Percentiles rank a stretch among this genome's conserved stretches.
These are phyloP conservation scores for Ictidomys tridecemlineatus DNA, from an alignment of 2,113 vertebrate species.

Conservation along the genomic window DNA sequence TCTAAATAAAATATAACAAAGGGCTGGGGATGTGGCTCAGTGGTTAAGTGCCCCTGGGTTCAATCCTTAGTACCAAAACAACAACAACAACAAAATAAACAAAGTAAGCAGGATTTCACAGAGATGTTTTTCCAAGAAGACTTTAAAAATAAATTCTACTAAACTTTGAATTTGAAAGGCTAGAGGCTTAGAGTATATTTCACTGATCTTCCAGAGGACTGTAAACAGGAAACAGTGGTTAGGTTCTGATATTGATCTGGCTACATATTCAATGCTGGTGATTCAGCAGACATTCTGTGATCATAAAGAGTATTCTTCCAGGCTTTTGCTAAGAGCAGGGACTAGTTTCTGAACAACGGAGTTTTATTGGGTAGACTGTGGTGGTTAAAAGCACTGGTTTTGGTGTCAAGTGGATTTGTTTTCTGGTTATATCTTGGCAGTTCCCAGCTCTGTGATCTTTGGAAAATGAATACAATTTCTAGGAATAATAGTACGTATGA, in stretches of 20 bases:
- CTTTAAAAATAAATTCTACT: constrained; percentile 53
- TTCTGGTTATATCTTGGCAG: neutral
- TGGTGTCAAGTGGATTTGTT: neutral
- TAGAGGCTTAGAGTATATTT: neutral
- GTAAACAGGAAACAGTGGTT: neutral
- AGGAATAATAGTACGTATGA: neutral
- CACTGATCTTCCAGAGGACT: neutral
- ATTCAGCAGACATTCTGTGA: neutral
- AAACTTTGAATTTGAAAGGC: constrained; percentile 53
- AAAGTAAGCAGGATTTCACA: neutral
- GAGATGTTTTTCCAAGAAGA: constrained; percentile 25
- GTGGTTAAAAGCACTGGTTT: neutral
- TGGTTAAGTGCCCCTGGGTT: too few relatives aligned
- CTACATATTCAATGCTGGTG: neutral
- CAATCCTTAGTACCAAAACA: too few relatives aligned
- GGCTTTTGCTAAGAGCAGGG: neutral
- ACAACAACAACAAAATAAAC: too few relatives aligned
- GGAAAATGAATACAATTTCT: constrained; percentile 4
- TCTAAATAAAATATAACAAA: too few relatives aligned
- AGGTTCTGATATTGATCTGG: neutral
- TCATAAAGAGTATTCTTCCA: neutral
- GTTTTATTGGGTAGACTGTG: neutral
- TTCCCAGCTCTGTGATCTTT: neutral
- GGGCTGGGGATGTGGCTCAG: too few relatives aligned
- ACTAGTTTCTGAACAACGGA: neutral